A percentile compares a stretch with the other conserved stretches of the same genome.
Conservation (phyloP, 2,797 vertebrate genomes). For the Valencia hispanica region DNA sequence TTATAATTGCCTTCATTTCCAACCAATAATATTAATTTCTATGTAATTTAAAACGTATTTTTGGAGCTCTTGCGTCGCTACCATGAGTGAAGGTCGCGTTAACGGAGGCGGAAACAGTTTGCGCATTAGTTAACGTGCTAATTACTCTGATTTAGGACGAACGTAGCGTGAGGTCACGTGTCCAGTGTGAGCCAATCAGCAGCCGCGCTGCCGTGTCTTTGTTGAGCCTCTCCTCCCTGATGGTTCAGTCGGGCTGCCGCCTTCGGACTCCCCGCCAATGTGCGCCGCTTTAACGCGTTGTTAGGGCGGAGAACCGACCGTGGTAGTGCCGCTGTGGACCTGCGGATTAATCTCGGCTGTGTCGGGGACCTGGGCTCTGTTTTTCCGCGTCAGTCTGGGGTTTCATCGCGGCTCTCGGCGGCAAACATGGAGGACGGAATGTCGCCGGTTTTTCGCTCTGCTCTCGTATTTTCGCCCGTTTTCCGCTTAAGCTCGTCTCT, state of each 20-base stretch:
- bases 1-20: neutral
- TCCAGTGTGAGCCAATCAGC: constrained; percentile 52
- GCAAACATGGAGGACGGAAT: constrained; percentile 7
- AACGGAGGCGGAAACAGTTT: neutral
- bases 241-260: constrained; percentile 9
- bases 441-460: constrained; percentile 3
- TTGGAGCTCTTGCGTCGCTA: neutral
- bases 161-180: constrained; percentile 53
- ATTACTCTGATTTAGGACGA: constrained; percentile 1
- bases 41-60: neutral
- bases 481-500: rapidly evolving
- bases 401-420: neutral
- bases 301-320: too few species aligned
- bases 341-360: rapidly evolving
- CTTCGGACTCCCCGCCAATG: neutral
- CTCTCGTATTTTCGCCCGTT: neutral
- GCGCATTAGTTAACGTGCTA: neutral
- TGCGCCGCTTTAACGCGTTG: neutral
- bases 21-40: too few species aligned
- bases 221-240: constrained; percentile 59
- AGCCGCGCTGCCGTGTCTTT: constrained; percentile 62
- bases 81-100: too few species aligned
- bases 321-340: rapidly evolving
- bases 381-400: too few species aligned
- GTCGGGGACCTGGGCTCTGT: too few species aligned